Evolutionary conservation across 2,888 invertebrate genomes (phyloP), one percentile per base, ranked within the genome.

Genomic region (Ectemnius cavifrons): DNA sequence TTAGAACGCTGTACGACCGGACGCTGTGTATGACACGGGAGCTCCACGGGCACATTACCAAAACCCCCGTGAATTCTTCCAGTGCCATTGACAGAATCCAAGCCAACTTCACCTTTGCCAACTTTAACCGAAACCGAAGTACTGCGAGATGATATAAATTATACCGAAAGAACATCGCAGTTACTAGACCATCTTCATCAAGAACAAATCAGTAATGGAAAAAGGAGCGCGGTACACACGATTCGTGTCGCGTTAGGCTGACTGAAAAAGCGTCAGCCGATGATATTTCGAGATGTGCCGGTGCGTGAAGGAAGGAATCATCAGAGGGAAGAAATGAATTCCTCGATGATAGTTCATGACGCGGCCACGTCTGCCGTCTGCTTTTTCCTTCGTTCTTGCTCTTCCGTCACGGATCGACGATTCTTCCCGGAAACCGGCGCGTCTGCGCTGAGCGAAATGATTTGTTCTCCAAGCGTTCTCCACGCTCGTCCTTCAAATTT

Each of bases 41-140:
- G 90, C 88, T 91, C 90, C 91, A 91, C 91, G 91, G 89, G 89
- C 71, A 85, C 83, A 87, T 90, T 87, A 81, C 84, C 83, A 92
- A 91, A 88, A 91, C 93, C 94, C 95, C 95, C 95, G 95, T 95
- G 95, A 95, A 95, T 95, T 95, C 95, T 95, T 95, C 95, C 95
- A 95, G 95, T 95, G 95, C 95, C 95, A 95, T 95, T 95, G 94
- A 94, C 94, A 94, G 94, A 90, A 86, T 88, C 88, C 88, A 88
- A 88, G 87, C 89, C 85, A 11, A 18, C 20, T 52, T 52, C 16
- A 13, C 4, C n/a, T 4, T 16, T 13, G 16, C 52, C 16, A 52
- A n/a, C n/a, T n/a, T n/a, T n/a, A n/a, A n/a, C n/a, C n/a, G n/a
- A n/a, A n/a, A n/a, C n/a, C n/a, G n/a, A n/a, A n/a, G n/a, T n/a